Conservation (phyloP, 2,888 invertebrate species). For the Nowickia ferox region DNA sequence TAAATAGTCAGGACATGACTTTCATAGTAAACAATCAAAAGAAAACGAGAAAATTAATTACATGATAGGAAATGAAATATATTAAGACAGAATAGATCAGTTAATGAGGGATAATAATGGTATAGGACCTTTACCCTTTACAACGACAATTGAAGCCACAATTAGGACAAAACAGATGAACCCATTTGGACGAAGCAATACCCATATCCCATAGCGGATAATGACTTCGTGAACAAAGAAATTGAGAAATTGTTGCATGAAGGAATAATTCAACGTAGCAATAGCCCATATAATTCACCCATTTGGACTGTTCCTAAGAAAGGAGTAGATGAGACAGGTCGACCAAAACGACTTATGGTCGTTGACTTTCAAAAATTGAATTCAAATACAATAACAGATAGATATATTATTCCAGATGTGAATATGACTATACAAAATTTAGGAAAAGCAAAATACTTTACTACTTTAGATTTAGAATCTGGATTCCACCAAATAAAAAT, state of each 20-base stretch:
- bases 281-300: too few relatives aligned
- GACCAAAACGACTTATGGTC: constrained; percentile 47
- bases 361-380: constrained; percentile 34
- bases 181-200: constrained; percentile 32
- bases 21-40: too few relatives aligned
- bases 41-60: background rate
- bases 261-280: too few relatives aligned
- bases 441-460: constrained; percentile 34
- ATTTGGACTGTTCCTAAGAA: too few relatives aligned
- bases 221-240: constrained; percentile 20
- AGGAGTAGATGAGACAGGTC: constrained; percentile 22
- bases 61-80: constrained; percentile 13
- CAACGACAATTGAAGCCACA: too few relatives aligned
- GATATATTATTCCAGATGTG: too few relatives aligned
- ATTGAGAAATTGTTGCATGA: constrained; percentile 33
- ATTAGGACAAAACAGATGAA: too few relatives aligned
- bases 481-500: background rate
- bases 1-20: too few relatives aligned
- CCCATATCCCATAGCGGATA: background rate
- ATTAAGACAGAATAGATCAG: too few relatives aligned
- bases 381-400: constrained; percentile 38
- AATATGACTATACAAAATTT: background rate
- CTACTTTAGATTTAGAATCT: background rate
- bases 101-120: constrained; percentile 14
- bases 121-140: constrained; percentile 14